Evolutionary conservation across 2,797 vertebrate species (phyloP), one percentile per base, ranked within the genome.

Genomic region (Macropus fuliginosus): DNA sequence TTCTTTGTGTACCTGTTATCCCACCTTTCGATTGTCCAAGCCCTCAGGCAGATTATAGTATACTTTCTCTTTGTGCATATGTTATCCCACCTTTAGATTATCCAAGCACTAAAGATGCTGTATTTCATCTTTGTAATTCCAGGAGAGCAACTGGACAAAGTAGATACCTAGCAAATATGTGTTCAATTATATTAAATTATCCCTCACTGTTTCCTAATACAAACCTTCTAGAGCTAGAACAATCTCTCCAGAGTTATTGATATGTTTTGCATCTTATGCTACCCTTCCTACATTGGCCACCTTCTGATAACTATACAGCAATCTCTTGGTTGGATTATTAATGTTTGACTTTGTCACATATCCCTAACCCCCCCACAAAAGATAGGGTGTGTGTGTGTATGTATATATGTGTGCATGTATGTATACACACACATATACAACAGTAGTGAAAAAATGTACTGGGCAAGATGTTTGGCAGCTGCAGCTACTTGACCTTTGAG

Each of bases 341-440:
- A n/a, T n/a, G 14, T 16, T n/a, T 66, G 62, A 66, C 62, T 66
- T n/a, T 66, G 34, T 66, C 5, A 18, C 14, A 66, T 66, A 66
- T 66, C 62, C 6, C 62, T 18, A 66, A 66, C 29, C 56, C 57
- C 29, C 29, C 31, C 34, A 62, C n/a, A 62, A n/a, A 57, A 9
- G 28, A 66, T 66, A 34, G 14, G 31, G n/a, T 14, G 5, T 66
- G 34, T 34, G 11, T 66, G 10, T 12, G 13, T 14, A 16, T 66
- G 13, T 66, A 18, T 66, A 4, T n/a, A 1, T n/a, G 4, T 16
- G 3, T n/a, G 1, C 11, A 66, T 14, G n/a, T 0, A 6, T 40
- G 21, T 18, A 40, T 14, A 8, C n/a, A n/a, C 12, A 4, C 0
- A 34, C 55, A 62, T 62, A 62, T 62, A 14, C 1, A n/a, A 5